A percentile compares a stretch with the other conserved stretches of the same genome.
phyloP scores from a whole-genome alignment of 92 coral and sea anemone genomes.

The Desmophyllum pertusum region DNA sequence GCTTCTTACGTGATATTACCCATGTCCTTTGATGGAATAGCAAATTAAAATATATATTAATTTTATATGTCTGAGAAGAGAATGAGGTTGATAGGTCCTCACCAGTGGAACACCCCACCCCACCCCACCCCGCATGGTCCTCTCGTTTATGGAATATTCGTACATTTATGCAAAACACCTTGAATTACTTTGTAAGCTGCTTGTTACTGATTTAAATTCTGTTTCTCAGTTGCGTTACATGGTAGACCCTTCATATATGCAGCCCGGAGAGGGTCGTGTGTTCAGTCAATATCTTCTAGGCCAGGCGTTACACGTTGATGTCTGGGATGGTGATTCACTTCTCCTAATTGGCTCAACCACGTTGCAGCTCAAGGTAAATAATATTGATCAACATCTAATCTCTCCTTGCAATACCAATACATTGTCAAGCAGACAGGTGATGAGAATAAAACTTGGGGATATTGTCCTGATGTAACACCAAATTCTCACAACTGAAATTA shows the following conservation, averaged over 20 bases:
- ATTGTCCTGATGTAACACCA: background rate
- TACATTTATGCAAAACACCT: too few species aligned
- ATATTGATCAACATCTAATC: background rate
- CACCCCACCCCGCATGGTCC: background rate
- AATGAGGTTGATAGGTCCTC: too few species aligned
- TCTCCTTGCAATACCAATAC: background rate
- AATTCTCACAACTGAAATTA: background rate
- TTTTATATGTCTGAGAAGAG: too few species aligned
- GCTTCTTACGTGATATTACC: too few species aligned
- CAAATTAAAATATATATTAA: too few species aligned
- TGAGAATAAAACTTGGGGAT: background rate
- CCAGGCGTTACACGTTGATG: conserved; percentile 89
- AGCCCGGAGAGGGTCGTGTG: conserved; percentile 92
- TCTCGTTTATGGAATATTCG: too few species aligned
- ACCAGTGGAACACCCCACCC: too few species aligned
- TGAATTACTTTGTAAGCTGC: too few species aligned
- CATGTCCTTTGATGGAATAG: too few species aligned
- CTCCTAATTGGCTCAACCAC: conserved; percentile 90
- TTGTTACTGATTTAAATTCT: too few species aligned
- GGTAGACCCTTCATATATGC: conserved; percentile 94
- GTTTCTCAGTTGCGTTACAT: conserved; percentile 75
- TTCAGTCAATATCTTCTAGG: conserved; percentile 80
- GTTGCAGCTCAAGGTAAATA: conserved; percentile 78
- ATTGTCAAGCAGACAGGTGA: background rate
- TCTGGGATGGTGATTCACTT: conserved; percentile 98